Conservation (phyloP, 2,797 vertebrate genomes). For the Erethizon dorsatum region DNA sequence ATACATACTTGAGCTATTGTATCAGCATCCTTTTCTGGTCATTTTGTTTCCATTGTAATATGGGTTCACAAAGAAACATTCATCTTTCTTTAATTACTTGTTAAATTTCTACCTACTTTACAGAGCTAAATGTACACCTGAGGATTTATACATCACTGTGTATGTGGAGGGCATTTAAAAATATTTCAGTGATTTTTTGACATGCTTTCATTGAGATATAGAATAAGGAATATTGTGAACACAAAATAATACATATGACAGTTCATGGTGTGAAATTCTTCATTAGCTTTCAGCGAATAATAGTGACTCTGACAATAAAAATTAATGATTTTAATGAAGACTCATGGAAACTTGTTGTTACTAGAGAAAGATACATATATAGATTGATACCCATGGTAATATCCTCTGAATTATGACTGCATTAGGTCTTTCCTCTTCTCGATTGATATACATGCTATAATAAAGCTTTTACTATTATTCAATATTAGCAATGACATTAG, state of each 20-base stretch:
- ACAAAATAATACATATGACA: neutral
- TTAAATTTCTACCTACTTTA: conserved; percentile 42
- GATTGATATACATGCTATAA: conserved; percentile 63
- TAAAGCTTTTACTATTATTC: conserved; percentile 84
- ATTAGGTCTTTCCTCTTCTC: conserved; percentile 70
- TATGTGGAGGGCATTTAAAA: neutral
- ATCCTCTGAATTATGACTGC: conserved; percentile 75
- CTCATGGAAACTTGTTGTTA: conserved; percentile 66
- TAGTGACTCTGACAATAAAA: conserved; percentile 82
- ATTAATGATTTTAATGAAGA: conserved; percentile 84
- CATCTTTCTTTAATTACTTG: conserved; percentile 12
- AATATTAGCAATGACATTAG: conserved; percentile 78
- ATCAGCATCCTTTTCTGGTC: neutral
- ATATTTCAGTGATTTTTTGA: neutral
- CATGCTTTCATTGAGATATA: neutral
- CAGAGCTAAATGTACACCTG: neutral
- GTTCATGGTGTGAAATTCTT: conserved; percentile 59
- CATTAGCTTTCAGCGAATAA: conserved; percentile 81
- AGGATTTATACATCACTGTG: neutral
- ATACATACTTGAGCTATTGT: neutral
- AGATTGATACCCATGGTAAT: conserved; percentile 75
- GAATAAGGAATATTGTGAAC: conserved; percentile 37
- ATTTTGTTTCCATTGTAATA: neutral
- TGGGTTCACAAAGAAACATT: neutral
- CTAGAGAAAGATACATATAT: conserved; percentile 69